Base-by-base conservation (phyloP, 2,888 invertebrate species). In the Ferrisia virgata region DNA sequence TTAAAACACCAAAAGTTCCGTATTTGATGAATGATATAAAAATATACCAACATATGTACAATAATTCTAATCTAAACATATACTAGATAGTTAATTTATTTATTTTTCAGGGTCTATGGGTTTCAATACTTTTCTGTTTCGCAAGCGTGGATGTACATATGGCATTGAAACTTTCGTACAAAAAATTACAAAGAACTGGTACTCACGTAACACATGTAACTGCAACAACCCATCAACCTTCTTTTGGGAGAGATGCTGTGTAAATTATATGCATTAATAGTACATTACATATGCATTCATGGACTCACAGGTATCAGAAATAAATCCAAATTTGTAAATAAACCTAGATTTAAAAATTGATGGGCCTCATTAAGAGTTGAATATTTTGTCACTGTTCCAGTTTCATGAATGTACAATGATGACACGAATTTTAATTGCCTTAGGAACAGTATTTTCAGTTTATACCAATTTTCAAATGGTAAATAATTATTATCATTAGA, bases 41-140 rank as follows among this genome's bases (percentile, higher is more conserved):
- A n/a, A n/a, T n/a, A n/a, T n/a, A n/a, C n/a, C n/a, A n/a, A n/a
- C n/a, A n/a, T n/a, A n/a, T n/a, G n/a, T n/a, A n/a, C n/a, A n/a
- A n/a, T n/a, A n/a, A n/a, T n/a, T n/a, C n/a, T n/a, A n/a, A n/a
- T n/a, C n/a, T n/a, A 9, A 22, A 31, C 28, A 22, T 28, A 2
- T 11, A 40, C 28, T 72, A 31, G 40, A 11, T 36, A 39, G 11
- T 39, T 39, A 22, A 47, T 31, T 36, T 79, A 64, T 92, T 92
- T 87, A 87, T 87, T 86, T 90, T 90, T 0, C 93, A 97, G 94
- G 97, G 97, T 85, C 92, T 97, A 85, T 96, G 95, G 89, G 97
- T 97, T 82, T 95, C 97, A 43, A 92, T 95, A 86, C 92, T 97
- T 82, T 96, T 96, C 90, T 96, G 96, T 89, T 97, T 97, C 91